A percentile compares a stretch with the other conserved stretches of the same genome.
Conservation (phyloP, 2,888 invertebrate species). For the Yponomeuta sedellus region DNA sequence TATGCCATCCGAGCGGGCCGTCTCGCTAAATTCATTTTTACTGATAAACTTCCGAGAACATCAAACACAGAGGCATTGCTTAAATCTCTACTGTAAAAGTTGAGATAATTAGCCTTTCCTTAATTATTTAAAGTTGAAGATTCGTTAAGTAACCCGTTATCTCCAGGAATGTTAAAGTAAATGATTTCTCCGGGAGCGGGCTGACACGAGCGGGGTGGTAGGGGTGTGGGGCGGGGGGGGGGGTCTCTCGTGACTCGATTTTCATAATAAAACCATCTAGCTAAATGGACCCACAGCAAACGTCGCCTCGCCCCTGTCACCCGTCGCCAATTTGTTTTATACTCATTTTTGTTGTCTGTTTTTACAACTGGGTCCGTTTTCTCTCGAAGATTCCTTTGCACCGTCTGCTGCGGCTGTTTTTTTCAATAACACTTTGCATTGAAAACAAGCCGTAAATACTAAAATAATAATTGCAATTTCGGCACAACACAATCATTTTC, state of each 20-base stretch:
- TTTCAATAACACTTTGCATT: background rate
- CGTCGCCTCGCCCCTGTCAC: constrained; percentile 32
- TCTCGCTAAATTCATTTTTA: background rate
- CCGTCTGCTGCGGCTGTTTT: constrained; percentile 1
- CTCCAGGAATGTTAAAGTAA: constrained; percentile 11
- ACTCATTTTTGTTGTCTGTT: constrained; percentile 26
- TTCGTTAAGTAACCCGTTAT: constrained; percentile 12
- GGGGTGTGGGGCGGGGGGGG: constrained; percentile 22
- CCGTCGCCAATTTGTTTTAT: constrained; percentile 49
- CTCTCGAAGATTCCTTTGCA: constrained; percentile 38
- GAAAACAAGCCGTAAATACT: background rate
- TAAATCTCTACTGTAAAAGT: background rate
- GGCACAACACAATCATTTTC: no score
- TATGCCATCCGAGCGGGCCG: background rate
- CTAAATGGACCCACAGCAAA: constrained; percentile 48
- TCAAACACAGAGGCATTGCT: constrained; percentile 1
- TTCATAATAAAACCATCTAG: constrained; percentile 64
- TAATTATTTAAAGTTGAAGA: constrained; percentile 6
- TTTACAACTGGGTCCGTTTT: constrained; percentile 24
- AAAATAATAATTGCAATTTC: no score
- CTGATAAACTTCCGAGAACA: background rate
- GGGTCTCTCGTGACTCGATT: constrained; percentile 44
- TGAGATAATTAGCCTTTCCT: constrained; percentile 4
- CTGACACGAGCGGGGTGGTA: constrained; percentile 17
- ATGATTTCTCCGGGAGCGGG: constrained; percentile 14